Percentiles rank a stretch among this genome's conserved stretches.
phyloP scores from a whole-genome alignment of 92 coral and sea anemone genomes.

The Zoanthus solanderi region DNA sequence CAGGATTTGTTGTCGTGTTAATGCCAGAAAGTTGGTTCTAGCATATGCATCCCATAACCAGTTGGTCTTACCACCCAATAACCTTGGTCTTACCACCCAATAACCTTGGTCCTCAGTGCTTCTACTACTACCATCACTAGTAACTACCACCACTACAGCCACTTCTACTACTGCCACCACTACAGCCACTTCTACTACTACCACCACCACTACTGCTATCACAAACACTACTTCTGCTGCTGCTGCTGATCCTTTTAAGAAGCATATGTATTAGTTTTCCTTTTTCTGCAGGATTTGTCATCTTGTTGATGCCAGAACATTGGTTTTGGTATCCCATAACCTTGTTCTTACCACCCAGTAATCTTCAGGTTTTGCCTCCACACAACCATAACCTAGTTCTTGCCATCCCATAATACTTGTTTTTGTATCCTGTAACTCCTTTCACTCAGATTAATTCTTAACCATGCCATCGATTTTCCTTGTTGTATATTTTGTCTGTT shows the following conservation, averaged over 20 bases:
- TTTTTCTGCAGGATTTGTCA: too few species aligned
- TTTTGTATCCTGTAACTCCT: too few species aligned
- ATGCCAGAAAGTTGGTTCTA: too few species aligned
- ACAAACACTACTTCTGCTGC: background rate
- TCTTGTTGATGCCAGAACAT: too few species aligned
- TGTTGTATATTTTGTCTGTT: background rate
- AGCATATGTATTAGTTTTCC: too few species aligned
- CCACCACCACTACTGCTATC: background rate
- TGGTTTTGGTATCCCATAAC: background rate
- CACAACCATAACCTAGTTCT: background rate
- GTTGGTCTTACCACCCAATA: background rate
- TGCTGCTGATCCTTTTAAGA: too few species aligned
- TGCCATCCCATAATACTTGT: background rate
- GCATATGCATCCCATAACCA: background rate
- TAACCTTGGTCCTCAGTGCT: background rate
- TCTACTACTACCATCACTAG: background rate
- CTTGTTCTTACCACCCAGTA: background rate
- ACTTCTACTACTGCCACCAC: background rate
- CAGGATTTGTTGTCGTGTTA: too few species aligned
- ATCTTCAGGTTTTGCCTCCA: background rate
- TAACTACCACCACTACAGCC: background rate
- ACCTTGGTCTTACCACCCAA: background rate
- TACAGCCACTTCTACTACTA: background rate
- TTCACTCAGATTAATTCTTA: background rate
- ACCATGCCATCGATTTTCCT: background rate